phyloP scores from a whole-genome alignment of 2,888 invertebrate species.

The Tribolium freemani region DNA sequence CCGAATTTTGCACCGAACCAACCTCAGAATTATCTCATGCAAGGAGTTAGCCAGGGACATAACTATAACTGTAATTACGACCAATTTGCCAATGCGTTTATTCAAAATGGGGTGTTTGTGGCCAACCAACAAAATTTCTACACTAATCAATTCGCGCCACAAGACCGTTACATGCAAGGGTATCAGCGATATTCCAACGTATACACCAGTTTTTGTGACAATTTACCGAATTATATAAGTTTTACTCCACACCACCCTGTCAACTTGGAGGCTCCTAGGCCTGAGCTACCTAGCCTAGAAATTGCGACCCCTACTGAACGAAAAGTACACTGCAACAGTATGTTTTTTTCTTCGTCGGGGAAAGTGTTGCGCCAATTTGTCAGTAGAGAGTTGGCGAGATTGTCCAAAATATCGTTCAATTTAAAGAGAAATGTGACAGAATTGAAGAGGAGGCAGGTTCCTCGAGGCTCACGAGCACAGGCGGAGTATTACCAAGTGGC shows the following conservation, averaged over 20 bases:
- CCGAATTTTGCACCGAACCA: not conserved
- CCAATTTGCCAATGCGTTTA: not conserved
- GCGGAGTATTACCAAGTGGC: slow-evolving; percentile 43
- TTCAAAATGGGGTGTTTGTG: slow-evolving; percentile 2
- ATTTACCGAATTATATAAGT: slow-evolving; percentile 18
- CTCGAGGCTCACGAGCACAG: not conserved
- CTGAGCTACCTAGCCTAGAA: not conserved
- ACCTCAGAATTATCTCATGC: not conserved
- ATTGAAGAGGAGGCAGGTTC: slow-evolving; percentile 14
- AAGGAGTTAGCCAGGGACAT: not conserved
- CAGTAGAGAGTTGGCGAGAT: slow-evolving; percentile 2
- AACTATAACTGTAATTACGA: not conserved
- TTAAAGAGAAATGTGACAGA: slow-evolving; percentile 4
- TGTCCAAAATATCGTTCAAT: not conserved
- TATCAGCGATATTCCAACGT: not conserved
- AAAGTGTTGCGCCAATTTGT: not conserved
- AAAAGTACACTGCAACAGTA: not conserved
- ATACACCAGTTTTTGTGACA: slow-evolving; percentile 2
- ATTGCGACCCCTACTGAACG: not conserved
- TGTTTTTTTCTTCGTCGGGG: slow-evolving; percentile 13
- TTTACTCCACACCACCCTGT: not conserved
- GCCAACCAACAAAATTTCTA: slow-evolving; percentile 9
- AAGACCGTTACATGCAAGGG: not conserved
- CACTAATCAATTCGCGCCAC: not conserved
- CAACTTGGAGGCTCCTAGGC: not conserved